Evolutionary conservation across 1,140 invertebrate species (phyloP), one percentile per base, ranked within the genome.

Genomic region (Drosophila seguyi): DNA sequence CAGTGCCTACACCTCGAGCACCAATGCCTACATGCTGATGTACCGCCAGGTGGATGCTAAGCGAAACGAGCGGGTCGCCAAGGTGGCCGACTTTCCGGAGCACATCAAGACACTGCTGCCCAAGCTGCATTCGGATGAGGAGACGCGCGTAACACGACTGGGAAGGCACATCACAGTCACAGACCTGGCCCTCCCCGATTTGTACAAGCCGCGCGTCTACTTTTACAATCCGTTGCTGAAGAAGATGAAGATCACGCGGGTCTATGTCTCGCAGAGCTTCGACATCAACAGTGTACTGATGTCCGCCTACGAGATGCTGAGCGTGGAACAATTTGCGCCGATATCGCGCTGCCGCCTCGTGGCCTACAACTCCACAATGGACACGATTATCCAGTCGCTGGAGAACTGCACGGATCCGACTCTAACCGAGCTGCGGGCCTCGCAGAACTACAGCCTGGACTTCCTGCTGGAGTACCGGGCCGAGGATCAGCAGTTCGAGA

Each of bases 1-100:
- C 38, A 95, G 95, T 53, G 95, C 95, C 22, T 97, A 96, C 82
- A 95, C 94, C 79, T 97, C 96, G 69, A 98, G 97, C 86, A 97
- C 97, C 42, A 98, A 98, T 93, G 97, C 97, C 0, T 98, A 98
- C 83, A 98, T 98, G 97, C 94, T 98, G 22, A 97, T 98, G 96
- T 98, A 98, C 87, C 93, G 98, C 65, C 96, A 97, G 93, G 96
- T 97, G 52, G 96, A 98, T 93, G 94, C 94, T 59, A 92, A 94
- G 48, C 93, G 94, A 44, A 98, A 98, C 94, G 93, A 94, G 90
- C 92, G 94, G 55, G 95, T 95, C 20, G 96, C 97, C 91, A 93
- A 94, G 68, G 93, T 94, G 14, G 95, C 95, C 38, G 94, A 97
- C 47, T 97, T 98, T 92, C 97, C 97, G 10, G 93, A 94, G 29